Percentiles rank a stretch among this genome's conserved stretches.
phyloP scores from a whole-genome alignment of 1,140 invertebrate genomes.

The Helicoverpa zea region DNA sequence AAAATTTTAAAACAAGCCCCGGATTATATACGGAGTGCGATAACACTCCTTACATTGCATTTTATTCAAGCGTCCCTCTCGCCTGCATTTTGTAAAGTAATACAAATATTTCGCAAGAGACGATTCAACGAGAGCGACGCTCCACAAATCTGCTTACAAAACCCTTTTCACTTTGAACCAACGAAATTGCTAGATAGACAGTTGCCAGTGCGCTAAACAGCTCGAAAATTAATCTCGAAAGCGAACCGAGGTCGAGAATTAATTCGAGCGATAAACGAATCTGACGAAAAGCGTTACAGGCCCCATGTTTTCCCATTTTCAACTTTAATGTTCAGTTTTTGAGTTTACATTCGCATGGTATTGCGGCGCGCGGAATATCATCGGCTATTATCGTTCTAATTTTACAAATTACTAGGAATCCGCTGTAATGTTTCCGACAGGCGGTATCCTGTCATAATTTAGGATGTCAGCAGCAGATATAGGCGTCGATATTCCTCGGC shows the following conservation, averaged over 20 bases:
- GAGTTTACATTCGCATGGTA: constrained; percentile 7
- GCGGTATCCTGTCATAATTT: constrained; percentile 44
- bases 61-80: constrained; percentile 35
- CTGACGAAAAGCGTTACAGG: constrained; percentile 37
- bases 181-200: constrained; percentile 56
- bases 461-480: constrained; percentile 31
- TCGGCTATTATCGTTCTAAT: constrained; percentile 45
- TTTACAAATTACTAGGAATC: constrained; percentile 40
- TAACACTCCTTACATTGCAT: constrained; percentile 45
- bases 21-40: constrained; percentile 8
- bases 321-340: constrained; percentile 30
- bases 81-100: constrained; percentile 50
- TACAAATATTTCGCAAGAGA: constrained; percentile 49
- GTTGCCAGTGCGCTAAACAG: constrained; percentile 54
- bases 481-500: constrained; percentile 27
- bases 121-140: constrained; percentile 23
- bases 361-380: constrained; percentile 17
- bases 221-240: constrained; percentile 62
- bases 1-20: constrained; percentile 21
- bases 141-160: constrained; percentile 58
- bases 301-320: constrained; percentile 3
- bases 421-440: constrained; percentile 44
- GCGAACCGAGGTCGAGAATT: constrained; percentile 57
- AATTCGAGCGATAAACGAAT: constrained; percentile 60
- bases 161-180: constrained; percentile 56